Conservation (phyloP, 2,888 invertebrate species). For the Cyrtodaria siliqua region DNA sequence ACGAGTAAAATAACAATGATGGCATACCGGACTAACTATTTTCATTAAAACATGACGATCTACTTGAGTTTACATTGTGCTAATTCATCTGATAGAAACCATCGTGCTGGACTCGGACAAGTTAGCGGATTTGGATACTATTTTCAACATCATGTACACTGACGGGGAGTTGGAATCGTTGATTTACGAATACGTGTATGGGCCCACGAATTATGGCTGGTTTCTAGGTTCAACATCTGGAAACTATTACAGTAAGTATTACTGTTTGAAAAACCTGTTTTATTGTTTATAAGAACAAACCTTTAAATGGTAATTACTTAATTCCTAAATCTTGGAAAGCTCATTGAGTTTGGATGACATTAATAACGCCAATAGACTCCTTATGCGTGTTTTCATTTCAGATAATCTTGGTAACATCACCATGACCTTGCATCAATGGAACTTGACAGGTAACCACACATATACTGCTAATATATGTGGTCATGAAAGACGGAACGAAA, state of each 20-base stretch:
- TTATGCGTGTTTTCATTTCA: background rate
- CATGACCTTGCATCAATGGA: slow-evolving; percentile 11
- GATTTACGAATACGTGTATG: slow-evolving; percentile 14
- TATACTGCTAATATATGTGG: slow-evolving; percentile 16
- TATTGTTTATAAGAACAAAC: too few species aligned
- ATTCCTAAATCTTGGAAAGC: too few species aligned
- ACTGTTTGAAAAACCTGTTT: too few species aligned
- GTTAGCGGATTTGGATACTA: slow-evolving; percentile 8
- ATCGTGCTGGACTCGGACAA: slow-evolving; percentile 22
- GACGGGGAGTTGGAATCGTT: slow-evolving; percentile 24
- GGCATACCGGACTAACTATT: too few species aligned
- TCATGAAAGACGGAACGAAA: slow-evolving; percentile 33
- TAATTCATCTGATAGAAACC: slow-evolving; percentile 15
- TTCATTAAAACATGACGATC: too few species aligned
- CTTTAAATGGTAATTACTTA: too few species aligned
- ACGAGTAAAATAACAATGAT: too few species aligned
- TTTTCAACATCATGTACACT: slow-evolving; percentile 25
- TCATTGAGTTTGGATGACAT: too few species aligned
- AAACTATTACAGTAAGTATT: slow-evolving; percentile 29
- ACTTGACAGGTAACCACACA: slow-evolving; percentile 14
- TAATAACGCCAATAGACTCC: too few species aligned
- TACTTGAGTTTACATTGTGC: too few species aligned
- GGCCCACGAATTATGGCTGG: background rate
- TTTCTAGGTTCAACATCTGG: slow-evolving; percentile 16
- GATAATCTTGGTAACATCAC: slow-evolving; percentile 27